phyloP scores from a whole-genome alignment of 1,140 invertebrate genomes.

The Bombus soroeensis region DNA sequence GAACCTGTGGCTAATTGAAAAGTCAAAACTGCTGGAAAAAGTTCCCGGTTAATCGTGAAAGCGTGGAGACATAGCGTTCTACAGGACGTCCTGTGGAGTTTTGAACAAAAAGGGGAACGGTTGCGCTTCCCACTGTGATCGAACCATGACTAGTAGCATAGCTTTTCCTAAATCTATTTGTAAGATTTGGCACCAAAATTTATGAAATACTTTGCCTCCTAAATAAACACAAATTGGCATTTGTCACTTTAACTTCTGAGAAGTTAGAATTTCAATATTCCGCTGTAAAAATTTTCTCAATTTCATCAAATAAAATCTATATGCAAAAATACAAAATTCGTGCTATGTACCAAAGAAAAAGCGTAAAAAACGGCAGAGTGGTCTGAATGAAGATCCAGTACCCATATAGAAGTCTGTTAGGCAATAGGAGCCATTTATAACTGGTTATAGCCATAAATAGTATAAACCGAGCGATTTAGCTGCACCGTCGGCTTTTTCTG shows the following conservation, averaged over 20 bases:
- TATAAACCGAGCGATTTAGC: slow-evolving; percentile 25
- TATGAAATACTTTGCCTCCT: too few relatives aligned
- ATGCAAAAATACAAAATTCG: background rate
- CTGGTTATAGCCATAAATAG: slow-evolving; percentile 29
- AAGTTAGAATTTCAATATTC: background rate
- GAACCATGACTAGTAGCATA: slow-evolving; percentile 19
- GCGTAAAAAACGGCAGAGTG: background rate
- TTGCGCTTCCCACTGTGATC: background rate
- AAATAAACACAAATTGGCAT: background rate
- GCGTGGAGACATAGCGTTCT: slow-evolving; percentile 59
- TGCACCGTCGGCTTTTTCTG: background rate
- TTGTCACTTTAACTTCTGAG: background rate
- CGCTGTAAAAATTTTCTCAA: background rate
- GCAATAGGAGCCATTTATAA: slow-evolving; percentile 26
- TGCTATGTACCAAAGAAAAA: background rate
- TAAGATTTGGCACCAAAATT: background rate
- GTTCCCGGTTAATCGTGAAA: slow-evolving; percentile 62
- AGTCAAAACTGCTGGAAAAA: slow-evolving; percentile 74
- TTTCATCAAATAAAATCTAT: background rate
- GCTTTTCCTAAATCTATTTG: background rate
- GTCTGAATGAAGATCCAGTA: background rate
- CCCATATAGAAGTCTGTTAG: slow-evolving; percentile 30
- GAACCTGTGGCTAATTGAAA: slow-evolving; percentile 80
- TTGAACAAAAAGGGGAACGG: slow-evolving; percentile 4
- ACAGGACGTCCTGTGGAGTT: slow-evolving; percentile 20